Base-by-base conservation (phyloP, 1,140 invertebrate species). In the Drosophila lowei region DNA sequence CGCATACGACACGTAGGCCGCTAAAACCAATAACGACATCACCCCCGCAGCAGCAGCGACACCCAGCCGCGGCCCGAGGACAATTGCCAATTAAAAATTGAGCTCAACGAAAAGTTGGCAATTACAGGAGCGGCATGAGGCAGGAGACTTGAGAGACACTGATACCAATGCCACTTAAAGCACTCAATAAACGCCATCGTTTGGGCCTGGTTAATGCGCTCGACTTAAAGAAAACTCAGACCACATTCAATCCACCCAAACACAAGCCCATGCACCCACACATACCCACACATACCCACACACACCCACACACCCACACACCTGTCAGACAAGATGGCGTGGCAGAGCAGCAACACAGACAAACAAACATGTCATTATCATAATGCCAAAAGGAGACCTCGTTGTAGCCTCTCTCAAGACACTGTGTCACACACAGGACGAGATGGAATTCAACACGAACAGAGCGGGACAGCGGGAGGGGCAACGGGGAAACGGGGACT, bases 321-420 rank as follows among this genome's bases (percentile, higher is more conserved):
- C 66, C 66, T 70, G 66, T 70, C 66, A 67, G 64, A 34, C 52
- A 65, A 59, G 41, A 63, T 63, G 61, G 30, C 50, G 16, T 54
- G 43, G 16, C 25, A 58, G 28, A 48, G 43, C 23, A 44, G 43
- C 25, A 43, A 41, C 44, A 50, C 67, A 62, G 56, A 80, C 81
- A 85, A 86, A 86, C 81, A 80, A 86, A 83, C 83, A 88, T 76
- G 78, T 86, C 79, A 88, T 88, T 88, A 88, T 79, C 83, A 88
- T 88, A 88, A 88, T 88, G 79, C 56, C 73, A 53, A 75, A 65
- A 72, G 67, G 67, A 73, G 58, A 75, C 43, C 55, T 41, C 63
- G 56, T 49, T 66, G 70, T 66, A 67, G 63, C 63, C 11, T 56
- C 66, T 74, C 70, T 62, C 77, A 60, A 47, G 58, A 72, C 65